Evolutionary conservation across 2,888 invertebrate species (phyloP).

Genomic region (Masnerella sp.): DNA sequence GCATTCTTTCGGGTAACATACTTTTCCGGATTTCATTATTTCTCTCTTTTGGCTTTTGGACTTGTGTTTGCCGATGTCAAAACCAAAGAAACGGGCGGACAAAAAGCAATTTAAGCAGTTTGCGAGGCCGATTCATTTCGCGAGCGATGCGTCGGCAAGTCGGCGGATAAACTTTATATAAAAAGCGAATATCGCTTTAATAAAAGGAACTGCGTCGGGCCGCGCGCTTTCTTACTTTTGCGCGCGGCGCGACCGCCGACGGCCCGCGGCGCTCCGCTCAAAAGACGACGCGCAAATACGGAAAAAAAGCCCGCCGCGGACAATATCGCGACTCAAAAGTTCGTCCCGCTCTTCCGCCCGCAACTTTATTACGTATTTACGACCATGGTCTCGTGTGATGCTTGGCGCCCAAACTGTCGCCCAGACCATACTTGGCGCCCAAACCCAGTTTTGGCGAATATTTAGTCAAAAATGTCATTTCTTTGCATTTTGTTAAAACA

Average conservation of each 20-base stretch:
- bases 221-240: slow-evolving; percentile 35
- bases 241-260: slow-evolving; percentile 9
- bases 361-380: slow-evolving; percentile 46
- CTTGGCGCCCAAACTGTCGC: too few relatives aligned
- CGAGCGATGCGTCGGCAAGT: slow-evolving; percentile 38
- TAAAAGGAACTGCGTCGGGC: slow-evolving; percentile 45
- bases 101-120: slow-evolving; percentile 40
- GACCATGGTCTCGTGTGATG: slow-evolving; percentile 23
- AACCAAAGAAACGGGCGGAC: slow-evolving; percentile 29
- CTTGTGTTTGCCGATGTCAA: slow-evolving; percentile 28
- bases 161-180: slow-evolving; percentile 31
- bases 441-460: too few relatives aligned
- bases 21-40: slow-evolving; percentile 37
- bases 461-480: too few relatives aligned
- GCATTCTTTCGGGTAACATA: slow-evolving; percentile 32
- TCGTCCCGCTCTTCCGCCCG: slow-evolving; percentile 15
- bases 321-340: slow-evolving; percentile 29
- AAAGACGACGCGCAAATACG: slow-evolving; percentile 37
- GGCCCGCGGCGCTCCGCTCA: slow-evolving; percentile 26
- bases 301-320: slow-evolving; percentile 29
- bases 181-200: slow-evolving; percentile 50
- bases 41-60: background rate
- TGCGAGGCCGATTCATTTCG: slow-evolving; percentile 37
- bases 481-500: too few relatives aligned
- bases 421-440: too few relatives aligned